Conservation (phyloP, 2,888 invertebrate genomes). For the Chorisops tibialis region DNA sequence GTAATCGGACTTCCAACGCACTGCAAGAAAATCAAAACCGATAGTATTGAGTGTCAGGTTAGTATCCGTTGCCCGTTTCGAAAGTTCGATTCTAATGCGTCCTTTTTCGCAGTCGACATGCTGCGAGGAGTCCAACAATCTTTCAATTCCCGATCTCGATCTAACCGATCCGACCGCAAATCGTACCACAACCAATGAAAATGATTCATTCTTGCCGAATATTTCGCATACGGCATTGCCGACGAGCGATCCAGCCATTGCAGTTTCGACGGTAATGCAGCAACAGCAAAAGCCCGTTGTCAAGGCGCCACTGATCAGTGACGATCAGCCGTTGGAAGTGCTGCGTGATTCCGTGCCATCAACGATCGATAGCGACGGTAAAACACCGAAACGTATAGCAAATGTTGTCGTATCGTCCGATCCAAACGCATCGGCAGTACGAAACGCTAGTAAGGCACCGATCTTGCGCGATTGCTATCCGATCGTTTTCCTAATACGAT, state of each 20-base stretch:
- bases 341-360: not conserved
- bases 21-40: constrained; percentile 42
- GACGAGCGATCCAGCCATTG: too few relatives aligned
- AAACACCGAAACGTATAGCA: constrained; percentile 28
- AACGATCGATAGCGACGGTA: constrained; percentile 27
- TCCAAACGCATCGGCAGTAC: not conserved
- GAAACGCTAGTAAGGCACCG: not conserved
- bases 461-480: constrained; percentile 52
- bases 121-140: constrained; percentile 43
- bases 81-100: constrained; percentile 7
- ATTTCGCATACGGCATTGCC: not conserved
- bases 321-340: not conserved
- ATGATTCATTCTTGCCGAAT: not conserved
- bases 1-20: constrained; percentile 50
- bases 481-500: constrained; percentile 54
- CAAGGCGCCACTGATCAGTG: not conserved
- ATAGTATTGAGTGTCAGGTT: constrained; percentile 58
- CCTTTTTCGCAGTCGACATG: constrained; percentile 43
- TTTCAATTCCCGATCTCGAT: constrained; percentile 45
- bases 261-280: constrained; percentile 48
- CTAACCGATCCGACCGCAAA: constrained; percentile 46
- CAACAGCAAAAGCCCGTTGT: constrained; percentile 44
- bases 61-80: constrained; percentile 15
- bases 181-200: constrained; percentile 3
- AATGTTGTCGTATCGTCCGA: constrained; percentile 43